Base-by-base conservation (phyloP, 2,113 vertebrate species). In the Brienomyrus brachyistius region DNA sequence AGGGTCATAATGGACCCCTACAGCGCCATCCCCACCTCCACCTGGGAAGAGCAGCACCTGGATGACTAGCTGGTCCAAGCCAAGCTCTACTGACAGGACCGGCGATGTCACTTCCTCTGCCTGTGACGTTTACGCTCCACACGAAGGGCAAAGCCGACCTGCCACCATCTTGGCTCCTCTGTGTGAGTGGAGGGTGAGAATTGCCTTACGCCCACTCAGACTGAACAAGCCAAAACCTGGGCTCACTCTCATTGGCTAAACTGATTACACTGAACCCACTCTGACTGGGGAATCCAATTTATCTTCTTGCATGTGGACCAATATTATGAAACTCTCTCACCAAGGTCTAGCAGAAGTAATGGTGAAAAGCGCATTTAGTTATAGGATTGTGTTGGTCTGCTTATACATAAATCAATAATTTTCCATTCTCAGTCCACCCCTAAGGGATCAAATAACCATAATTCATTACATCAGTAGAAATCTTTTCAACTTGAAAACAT, bases 1-100 rank as follows among this genome's bases (percentile, higher is more conserved):
- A 98, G 97, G 92, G 98, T 99, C 94, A 98, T 99, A 93, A 97
- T 98, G 97, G 98, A 99, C 94, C 98, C 98, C 0, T 99, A 98
- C 94, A 99, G 98, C 0, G 98, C 98, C 92, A 99, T 99, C 93
- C 97, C 98, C 0, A 99, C 98, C 0, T 98, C 98, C 84, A 99
- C 98, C 31, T 87, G 86, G 86, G 98, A 99, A 92, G 98, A 99
- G 91, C 98, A 99, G 93, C 97, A 97, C 90, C 94, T 98, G 86
- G 98, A 98, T 1, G 97, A 98, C 94, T 98, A 96, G 95, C 52
- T 21, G 40, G 6, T 15, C 48, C 51, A 40, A 6, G 52, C 52
- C 52, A 10, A 10, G 19, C 35, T 87, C 51, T 50, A 8, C 52
- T 59, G 86, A 59, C 17, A 87, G 52, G 35, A 45, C 27, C 51